A percentile compares a stretch with the other conserved stretches of the same genome.
phyloP scores from a whole-genome alignment of 2,888 invertebrate genomes.

The Drosophila prostipennis region DNA sequence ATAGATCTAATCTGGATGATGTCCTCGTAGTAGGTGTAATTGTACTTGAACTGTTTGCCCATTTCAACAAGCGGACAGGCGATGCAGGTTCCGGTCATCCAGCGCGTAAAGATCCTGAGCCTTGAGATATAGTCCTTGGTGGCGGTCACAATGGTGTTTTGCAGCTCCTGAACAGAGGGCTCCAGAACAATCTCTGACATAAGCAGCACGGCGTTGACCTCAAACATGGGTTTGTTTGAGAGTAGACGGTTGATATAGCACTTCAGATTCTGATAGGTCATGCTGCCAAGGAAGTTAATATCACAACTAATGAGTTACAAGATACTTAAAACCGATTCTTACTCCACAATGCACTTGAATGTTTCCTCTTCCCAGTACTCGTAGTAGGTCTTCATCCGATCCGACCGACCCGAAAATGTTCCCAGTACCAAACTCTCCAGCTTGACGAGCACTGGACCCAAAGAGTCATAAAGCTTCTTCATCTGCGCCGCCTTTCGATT shows the following conservation, averaged over 20 bases:
- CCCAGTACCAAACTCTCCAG: constrained; percentile 93
- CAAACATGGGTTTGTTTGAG: constrained; percentile 88
- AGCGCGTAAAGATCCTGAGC: constrained; percentile 91
- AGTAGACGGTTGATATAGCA: constrained; percentile 87
- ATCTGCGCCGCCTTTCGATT: constrained; percentile 88
- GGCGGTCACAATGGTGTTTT: constrained; percentile 90
- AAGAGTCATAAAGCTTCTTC: constrained; percentile 90
- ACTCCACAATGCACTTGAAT: constrained; percentile 88
- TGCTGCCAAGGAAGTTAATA: constrained; percentile 80
- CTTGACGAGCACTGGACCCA: constrained; percentile 93
- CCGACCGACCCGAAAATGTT: constrained; percentile 90
- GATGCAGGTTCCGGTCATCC: constrained; percentile 93
- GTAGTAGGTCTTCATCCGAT: constrained; percentile 91
- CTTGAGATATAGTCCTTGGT: constrained; percentile 91
- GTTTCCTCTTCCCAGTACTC: constrained; percentile 92
- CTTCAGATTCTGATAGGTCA: constrained; percentile 89
- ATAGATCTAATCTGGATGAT: constrained; percentile 88
- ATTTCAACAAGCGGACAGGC: constrained; percentile 86
- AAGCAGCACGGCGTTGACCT: constrained; percentile 90
- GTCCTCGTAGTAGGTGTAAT: constrained; percentile 92
- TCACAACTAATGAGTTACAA: no score
- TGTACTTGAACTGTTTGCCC: constrained; percentile 84
- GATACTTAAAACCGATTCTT: constrained; percentile 38
- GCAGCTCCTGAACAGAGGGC: constrained; percentile 91
- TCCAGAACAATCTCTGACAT: constrained; percentile 91